phyloP scores from a whole-genome alignment of 2,797 vertebrate genomes.

The Morus bassanus region DNA sequence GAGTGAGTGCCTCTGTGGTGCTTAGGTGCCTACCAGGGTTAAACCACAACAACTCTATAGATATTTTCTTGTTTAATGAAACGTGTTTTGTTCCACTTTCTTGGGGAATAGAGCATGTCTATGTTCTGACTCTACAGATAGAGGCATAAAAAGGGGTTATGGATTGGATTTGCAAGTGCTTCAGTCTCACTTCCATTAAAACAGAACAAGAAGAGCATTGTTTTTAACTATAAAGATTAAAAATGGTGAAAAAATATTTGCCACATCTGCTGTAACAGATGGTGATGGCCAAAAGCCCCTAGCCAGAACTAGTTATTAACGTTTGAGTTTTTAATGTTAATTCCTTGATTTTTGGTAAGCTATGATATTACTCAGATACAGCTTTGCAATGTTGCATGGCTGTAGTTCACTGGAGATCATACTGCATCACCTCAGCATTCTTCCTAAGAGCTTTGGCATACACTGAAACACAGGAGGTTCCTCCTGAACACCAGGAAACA shows the following conservation, averaged over 20 bases:
- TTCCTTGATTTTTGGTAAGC: neutral
- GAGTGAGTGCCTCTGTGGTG: neutral
- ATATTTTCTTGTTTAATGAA: neutral
- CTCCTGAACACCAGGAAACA: neutral
- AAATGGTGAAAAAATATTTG: neutral
- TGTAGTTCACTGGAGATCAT: neutral
- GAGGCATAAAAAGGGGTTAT: neutral
- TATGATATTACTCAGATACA: neutral
- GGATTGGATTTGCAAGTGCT: neutral
- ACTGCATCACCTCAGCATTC: neutral
- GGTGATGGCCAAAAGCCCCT: neutral
- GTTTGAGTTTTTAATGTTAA: neutral
- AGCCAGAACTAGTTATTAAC: neutral
- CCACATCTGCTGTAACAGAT: neutral
- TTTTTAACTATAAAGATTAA: neutral
- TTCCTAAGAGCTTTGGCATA: neutral
- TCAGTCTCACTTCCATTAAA: neutral
- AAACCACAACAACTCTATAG: neutral
- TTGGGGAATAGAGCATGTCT: neutral
- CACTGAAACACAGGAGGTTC: neutral
- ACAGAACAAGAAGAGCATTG: neutral
- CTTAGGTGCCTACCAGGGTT: neutral
- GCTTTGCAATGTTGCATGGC: neutral
- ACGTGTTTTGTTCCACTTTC: neutral
- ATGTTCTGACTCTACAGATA: neutral